Conservation (phyloP, 2,888 invertebrate species). For the Notodonta dromedarius region DNA sequence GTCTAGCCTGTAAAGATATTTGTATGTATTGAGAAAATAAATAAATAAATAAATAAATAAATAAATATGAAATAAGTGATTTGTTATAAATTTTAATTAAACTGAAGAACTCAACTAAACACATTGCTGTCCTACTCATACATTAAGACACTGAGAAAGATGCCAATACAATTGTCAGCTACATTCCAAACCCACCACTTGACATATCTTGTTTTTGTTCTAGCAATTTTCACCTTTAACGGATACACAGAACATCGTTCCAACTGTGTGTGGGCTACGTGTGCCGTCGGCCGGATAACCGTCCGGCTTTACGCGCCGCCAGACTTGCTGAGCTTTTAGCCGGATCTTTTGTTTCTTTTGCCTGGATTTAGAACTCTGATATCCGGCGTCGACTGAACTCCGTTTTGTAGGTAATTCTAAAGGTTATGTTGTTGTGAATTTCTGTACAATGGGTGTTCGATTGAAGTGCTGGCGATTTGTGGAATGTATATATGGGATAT, state of each 20-base stretch:
- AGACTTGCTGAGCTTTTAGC: slow-evolving; percentile 32
- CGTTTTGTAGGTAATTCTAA: slow-evolving; percentile 13
- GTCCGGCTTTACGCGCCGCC: slow-evolving; percentile 12
- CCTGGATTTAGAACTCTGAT: slow-evolving; percentile 20
- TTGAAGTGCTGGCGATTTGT: background rate
- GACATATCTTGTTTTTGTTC: too few relatives aligned
- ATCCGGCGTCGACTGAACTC: slow-evolving; percentile 14
- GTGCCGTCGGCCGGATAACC: slow-evolving; percentile 3
- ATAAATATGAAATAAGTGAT: too few relatives aligned
- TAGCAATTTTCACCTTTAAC: too few relatives aligned
- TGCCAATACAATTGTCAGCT: too few relatives aligned
- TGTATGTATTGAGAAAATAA: too few relatives aligned
- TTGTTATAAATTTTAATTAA: too few relatives aligned
- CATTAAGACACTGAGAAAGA: too few relatives aligned
- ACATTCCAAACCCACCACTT: background rate
- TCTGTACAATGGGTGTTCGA: background rate
- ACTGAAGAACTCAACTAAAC: too few relatives aligned
- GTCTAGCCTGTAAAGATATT: too few relatives aligned
- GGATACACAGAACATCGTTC: background rate
- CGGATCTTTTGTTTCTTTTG: slow-evolving; percentile 12
- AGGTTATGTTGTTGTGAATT: slow-evolving; percentile 12
- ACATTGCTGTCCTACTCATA: too few relatives aligned
- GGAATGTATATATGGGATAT: too few relatives aligned
- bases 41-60: too few relatives aligned
- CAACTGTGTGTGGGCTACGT: background rate